Percentiles rank a stretch among this genome's conserved stretches.
phyloP scores from a whole-genome alignment of 2,888 invertebrate species.

The Erebia ligea region DNA sequence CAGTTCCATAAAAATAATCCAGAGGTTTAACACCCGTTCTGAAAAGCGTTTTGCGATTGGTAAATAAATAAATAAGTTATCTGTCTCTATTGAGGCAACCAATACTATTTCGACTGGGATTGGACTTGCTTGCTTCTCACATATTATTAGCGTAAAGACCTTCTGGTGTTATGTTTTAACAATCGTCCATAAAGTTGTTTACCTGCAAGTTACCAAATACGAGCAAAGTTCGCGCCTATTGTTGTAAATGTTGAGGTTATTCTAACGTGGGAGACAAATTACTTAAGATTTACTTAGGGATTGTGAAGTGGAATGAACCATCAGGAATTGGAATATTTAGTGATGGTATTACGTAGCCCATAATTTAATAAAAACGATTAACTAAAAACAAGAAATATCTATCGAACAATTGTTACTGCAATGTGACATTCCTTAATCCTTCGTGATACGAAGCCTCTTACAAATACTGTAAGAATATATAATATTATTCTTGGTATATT shows the following conservation, averaged over 20 bases:
- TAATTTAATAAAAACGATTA: neutral
- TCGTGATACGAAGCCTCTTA: too few relatives aligned
- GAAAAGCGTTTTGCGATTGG: neutral
- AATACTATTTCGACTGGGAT: neutral
- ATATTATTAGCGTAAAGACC: slow-evolving; percentile 16
- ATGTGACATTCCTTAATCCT: too few relatives aligned
- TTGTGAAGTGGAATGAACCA: neutral
- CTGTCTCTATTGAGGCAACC: too few relatives aligned
- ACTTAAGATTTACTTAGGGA: slow-evolving; percentile 13
- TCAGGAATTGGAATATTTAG: neutral
- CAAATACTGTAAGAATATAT: too few relatives aligned
- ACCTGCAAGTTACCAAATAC: slow-evolving; percentile 38
- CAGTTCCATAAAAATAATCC: neutral
- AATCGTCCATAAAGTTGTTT: slow-evolving; percentile 58
- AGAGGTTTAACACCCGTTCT: neutral
- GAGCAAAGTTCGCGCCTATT: slow-evolving; percentile 28
- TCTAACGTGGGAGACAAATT: slow-evolving; percentile 33
- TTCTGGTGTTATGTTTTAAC: slow-evolving; percentile 45
- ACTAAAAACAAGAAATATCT: neutral
- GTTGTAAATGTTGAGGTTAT: slow-evolving; percentile 35
- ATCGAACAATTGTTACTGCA: too few relatives aligned
- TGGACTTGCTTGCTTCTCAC: neutral
- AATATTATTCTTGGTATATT: too few relatives aligned
- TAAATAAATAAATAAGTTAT: too few relatives aligned
- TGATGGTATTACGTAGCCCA: neutral